Conservation (phyloP, 2,888 invertebrate species). For the Allacma fusca region DNA sequence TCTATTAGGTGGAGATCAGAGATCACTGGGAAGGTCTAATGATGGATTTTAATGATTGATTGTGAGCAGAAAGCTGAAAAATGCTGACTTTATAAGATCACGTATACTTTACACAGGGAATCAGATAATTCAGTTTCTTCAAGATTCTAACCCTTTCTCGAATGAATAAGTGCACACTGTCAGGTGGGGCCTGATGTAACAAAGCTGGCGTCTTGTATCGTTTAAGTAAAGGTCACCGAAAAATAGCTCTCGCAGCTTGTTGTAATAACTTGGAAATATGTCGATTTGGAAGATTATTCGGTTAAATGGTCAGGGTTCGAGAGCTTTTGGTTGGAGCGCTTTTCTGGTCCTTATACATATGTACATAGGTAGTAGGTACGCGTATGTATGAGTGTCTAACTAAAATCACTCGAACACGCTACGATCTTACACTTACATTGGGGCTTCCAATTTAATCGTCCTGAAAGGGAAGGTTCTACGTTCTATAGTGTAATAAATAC, state of each 20-base stretch:
- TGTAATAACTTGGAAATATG: background rate
- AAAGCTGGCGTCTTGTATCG: too few species aligned
- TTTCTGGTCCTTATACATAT: too few species aligned
- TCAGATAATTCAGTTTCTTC: background rate
- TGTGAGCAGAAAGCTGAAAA: slow-evolving; percentile 11
- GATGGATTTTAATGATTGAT: slow-evolving; percentile 29
- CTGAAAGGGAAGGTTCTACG: too few species aligned
- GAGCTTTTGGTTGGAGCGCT: background rate
- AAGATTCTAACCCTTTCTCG: background rate
- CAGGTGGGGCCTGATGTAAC: too few species aligned
- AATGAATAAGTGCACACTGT: too few species aligned
- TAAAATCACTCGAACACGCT: too few species aligned
- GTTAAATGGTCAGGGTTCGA: background rate
- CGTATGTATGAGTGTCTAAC: too few species aligned
- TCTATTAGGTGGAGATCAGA: slow-evolving; percentile 10
- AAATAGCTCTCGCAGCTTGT: slow-evolving; percentile 8
- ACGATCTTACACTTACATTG: too few species aligned
- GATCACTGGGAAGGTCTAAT: slow-evolving; percentile 21
- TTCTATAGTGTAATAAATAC: too few species aligned
- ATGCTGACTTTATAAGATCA: slow-evolving; percentile 3
- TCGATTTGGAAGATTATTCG: background rate
- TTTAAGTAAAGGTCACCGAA: background rate
- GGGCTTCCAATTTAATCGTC: too few species aligned
- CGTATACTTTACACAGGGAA: background rate
- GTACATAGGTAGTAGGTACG: too few species aligned